phyloP scores from a whole-genome alignment of 2,888 invertebrate genomes.

The Alloplasta piceator region DNA sequence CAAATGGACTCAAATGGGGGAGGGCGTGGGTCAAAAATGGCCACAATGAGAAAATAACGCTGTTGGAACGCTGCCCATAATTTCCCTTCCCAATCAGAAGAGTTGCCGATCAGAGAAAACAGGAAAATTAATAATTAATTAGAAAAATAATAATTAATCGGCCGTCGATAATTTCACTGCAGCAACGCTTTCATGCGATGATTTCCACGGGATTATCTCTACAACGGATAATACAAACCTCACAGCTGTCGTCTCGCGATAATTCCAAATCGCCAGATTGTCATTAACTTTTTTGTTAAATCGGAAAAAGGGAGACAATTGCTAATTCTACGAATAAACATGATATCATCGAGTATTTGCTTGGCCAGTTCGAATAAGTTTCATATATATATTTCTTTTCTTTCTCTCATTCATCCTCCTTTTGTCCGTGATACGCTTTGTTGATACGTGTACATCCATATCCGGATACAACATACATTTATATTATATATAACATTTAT shows the following conservation, averaged over 20 bases:
- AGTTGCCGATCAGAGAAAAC: too few relatives aligned
- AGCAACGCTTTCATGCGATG: too few relatives aligned
- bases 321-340: conserved; percentile 19
- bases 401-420: conserved; percentile 65
- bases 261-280: conserved; percentile 1
- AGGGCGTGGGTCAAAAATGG: too few relatives aligned
- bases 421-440: conserved; percentile 71
- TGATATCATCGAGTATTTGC: conserved; percentile 30
- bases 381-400: conserved; percentile 60
- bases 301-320: neutral
- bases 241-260: conserved; percentile 17
- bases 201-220: conserved; percentile 25
- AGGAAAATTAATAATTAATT: too few relatives aligned
- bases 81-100: too few relatives aligned
- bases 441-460: conserved; percentile 78
- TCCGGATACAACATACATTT: conserved; percentile 72
- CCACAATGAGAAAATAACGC: too few relatives aligned
- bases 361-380: conserved; percentile 60
- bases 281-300: neutral
- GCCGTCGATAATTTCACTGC: too few relatives aligned
- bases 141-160: too few relatives aligned
- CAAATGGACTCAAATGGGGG: too few relatives aligned
- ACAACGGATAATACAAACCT: conserved; percentile 5
- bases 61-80: too few relatives aligned
- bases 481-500: conserved; percentile 65